Evolutionary conservation across 2,888 invertebrate species (phyloP).

Genomic region (Diplolepis rosae): DNA sequence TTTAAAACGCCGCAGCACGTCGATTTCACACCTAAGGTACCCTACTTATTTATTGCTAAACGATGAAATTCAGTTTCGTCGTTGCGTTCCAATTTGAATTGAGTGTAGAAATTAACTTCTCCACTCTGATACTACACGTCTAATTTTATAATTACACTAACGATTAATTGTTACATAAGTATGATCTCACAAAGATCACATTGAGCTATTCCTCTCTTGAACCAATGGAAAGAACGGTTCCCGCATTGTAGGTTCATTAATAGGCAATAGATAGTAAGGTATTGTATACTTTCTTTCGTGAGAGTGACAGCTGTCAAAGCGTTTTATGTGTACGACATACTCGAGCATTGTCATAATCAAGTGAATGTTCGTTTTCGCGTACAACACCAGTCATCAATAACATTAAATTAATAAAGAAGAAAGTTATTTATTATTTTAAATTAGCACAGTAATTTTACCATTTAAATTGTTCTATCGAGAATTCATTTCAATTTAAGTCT

Average conservation of each 20-base stretch:
- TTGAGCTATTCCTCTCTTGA: neutral
- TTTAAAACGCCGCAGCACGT: neutral
- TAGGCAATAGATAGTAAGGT: constrained; percentile 44
- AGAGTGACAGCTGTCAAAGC: constrained; percentile 41
- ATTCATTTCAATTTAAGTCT: no score
- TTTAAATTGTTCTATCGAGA: no score
- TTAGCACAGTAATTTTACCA: no score
- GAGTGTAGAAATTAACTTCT: neutral
- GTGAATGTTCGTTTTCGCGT: neutral
- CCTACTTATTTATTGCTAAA: neutral
- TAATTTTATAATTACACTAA: neutral
- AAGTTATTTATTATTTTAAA: no score
- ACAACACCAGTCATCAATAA: neutral
- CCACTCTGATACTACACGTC: neutral
- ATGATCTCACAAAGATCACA: neutral
- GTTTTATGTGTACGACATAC: constrained; percentile 18
- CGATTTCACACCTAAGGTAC: neutral
- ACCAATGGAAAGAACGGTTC: constrained; percentile 20
- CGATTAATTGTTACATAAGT: neutral
- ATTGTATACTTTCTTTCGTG: constrained; percentile 36
- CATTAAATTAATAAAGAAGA: neutral
- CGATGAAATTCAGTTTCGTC: neutral
- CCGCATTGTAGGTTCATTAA: constrained; percentile 47
- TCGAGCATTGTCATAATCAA: neutral
- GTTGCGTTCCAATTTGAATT: neutral